These are phyloP conservation scores for Coenonympha glycerion DNA, from an alignment of 2,888 invertebrate genomes.

Conservation along the genomic window DNA sequence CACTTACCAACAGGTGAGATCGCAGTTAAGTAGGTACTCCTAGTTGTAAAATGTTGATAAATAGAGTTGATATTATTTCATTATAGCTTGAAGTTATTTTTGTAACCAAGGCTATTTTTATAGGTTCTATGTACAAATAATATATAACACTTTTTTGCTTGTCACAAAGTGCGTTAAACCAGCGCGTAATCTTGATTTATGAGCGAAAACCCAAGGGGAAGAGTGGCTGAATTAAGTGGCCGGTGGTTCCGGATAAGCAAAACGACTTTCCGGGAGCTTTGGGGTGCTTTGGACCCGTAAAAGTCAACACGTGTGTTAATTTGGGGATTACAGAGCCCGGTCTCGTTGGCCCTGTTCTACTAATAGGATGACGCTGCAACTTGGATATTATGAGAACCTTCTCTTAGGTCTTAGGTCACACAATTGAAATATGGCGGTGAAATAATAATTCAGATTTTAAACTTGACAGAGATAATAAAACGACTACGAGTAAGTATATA, in stretches of 20 bases:
- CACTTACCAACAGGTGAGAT: too few relatives aligned
- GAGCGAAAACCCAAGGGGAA: slow-evolving; percentile 1
- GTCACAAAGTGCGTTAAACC: slow-evolving; percentile 1
- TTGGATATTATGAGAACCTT: not conserved
- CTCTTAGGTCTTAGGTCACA: not conserved
- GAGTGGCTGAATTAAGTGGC: slow-evolving; percentile 12
- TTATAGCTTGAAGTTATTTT: too few relatives aligned
- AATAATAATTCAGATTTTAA: too few relatives aligned
- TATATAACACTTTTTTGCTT: slow-evolving; percentile 4
- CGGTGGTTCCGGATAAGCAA: slow-evolving; percentile 10
- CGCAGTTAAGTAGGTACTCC: too few relatives aligned
- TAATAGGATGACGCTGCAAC: slow-evolving; percentile 2
- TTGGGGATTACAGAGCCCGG: not conserved
- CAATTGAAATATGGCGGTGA: not conserved
- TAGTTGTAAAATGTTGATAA: too few relatives aligned
- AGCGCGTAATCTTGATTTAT: slow-evolving; percentile 5
- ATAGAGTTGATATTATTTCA: too few relatives aligned
- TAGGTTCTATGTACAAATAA: too few relatives aligned
- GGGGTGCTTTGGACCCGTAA: slow-evolving; percentile 8
- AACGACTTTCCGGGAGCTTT: slow-evolving; percentile 9
- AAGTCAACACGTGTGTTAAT: slow-evolving; percentile 13
- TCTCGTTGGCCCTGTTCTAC: not conserved
- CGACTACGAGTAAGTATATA: too few relatives aligned
- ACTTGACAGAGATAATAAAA: too few relatives aligned
- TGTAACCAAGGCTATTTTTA: too few relatives aligned